phyloP scores from a whole-genome alignment of 2,888 invertebrate genomes.

The Cremastobaeus sp. region DNA sequence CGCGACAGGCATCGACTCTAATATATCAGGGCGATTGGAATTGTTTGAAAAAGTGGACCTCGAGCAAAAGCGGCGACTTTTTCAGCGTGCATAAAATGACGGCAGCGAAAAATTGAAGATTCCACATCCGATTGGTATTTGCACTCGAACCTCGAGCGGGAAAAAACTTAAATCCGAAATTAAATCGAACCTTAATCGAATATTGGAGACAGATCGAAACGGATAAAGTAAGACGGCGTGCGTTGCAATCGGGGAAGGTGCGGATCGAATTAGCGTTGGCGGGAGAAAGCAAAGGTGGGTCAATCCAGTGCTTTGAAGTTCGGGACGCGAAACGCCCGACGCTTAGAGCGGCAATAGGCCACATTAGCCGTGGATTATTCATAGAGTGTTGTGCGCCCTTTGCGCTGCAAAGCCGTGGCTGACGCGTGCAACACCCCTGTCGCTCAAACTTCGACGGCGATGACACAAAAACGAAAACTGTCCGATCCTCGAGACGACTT shows the following conservation, averaged over 20 bases:
- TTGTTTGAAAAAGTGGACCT: too few species aligned
- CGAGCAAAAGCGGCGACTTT: too few species aligned
- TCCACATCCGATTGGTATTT: too few species aligned
- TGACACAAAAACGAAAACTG: conserved; percentile 63
- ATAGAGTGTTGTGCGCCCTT: conserved; percentile 51
- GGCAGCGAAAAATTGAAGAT: background rate
- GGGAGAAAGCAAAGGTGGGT: conserved; percentile 33
- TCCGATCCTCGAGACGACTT: conserved; percentile 60
- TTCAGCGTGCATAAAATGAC: too few species aligned
- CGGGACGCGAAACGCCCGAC: conserved; percentile 53
- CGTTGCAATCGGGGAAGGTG: conserved; percentile 14
- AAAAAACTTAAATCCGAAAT: too few species aligned
- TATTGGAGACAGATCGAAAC: conserved; percentile 17
- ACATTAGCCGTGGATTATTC: conserved; percentile 65
- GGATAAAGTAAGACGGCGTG: background rate
- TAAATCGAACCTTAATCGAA: conserved; percentile 42
- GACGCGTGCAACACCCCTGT: conserved; percentile 60
- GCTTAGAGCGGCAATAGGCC: conserved; percentile 58
- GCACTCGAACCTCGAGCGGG: too few species aligned
- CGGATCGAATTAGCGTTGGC: conserved; percentile 51
- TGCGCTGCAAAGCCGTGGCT: conserved; percentile 47
- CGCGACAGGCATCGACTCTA: too few species aligned
- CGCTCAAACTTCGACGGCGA: conserved; percentile 63
- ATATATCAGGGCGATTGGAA: too few species aligned
- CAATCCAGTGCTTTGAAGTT: conserved; percentile 21